These are phyloP conservation scores for Mythimna albipuncta DNA, from an alignment of 2,888 invertebrate species.

Conservation along the genomic window DNA sequence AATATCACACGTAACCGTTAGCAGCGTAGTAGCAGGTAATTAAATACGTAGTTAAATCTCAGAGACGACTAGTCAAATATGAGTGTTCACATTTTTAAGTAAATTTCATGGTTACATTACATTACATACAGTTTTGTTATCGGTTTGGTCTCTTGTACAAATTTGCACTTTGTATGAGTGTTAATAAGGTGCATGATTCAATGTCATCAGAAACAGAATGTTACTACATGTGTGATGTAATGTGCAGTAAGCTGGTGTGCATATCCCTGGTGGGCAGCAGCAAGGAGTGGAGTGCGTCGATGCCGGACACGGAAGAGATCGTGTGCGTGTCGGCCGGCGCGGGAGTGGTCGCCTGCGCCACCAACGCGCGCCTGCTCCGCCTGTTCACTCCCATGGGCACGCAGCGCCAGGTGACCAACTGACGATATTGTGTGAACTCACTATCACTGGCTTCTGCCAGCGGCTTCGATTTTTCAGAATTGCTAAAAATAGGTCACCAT, in stretches of 20 bases:
- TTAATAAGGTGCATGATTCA: not conserved
- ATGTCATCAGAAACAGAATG: not conserved
- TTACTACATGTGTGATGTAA: not conserved
- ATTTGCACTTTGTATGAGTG: not conserved
- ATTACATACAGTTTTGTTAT: too few species aligned
- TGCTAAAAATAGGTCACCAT: too few species aligned
- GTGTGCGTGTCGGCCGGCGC: slow-evolving; percentile 92
- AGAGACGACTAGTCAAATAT: too few species aligned
- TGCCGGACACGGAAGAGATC: slow-evolving; percentile 95
- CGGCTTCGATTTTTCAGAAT: too few species aligned
- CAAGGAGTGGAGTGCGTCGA: slow-evolving; percentile 96
- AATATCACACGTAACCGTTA: too few species aligned
- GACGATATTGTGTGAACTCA: not conserved
- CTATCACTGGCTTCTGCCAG: too few species aligned
- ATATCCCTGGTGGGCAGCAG: slow-evolving; percentile 94
- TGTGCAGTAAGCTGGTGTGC: slow-evolving; percentile 93
- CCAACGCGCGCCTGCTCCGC: slow-evolving; percentile 94
- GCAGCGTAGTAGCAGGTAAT: too few species aligned
- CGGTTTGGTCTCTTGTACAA: too few species aligned
- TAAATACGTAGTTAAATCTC: too few species aligned
- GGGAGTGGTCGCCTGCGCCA: slow-evolving; percentile 95
- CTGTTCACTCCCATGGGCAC: slow-evolving; percentile 96
- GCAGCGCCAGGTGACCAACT: slow-evolving; percentile 92
- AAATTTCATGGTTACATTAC: too few species aligned
- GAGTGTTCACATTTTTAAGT: too few species aligned